These are phyloP conservation scores for Pocillopora damicornis DNA, from an alignment of 64 coral and sea anemone genomes.

Conservation along the genomic window DNA sequence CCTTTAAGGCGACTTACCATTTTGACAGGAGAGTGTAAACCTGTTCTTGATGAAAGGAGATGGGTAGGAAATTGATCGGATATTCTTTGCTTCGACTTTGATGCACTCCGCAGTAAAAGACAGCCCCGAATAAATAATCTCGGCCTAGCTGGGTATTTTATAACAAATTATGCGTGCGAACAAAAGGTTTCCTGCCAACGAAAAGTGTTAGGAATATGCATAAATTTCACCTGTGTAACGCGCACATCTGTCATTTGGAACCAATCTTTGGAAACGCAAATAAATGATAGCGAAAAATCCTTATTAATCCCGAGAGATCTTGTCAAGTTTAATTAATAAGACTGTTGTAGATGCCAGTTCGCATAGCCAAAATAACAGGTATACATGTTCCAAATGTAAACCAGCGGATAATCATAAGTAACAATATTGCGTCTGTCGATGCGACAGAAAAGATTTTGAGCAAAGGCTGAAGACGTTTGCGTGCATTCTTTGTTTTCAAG, in stretches of 20 bases:
- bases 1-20: background rate
- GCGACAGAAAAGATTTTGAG: no score
- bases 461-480: no score
- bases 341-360: background rate
- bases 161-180: slow-evolving; percentile 28
- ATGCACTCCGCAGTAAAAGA: background rate
- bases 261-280: slow-evolving; percentile 10
- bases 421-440: no score
- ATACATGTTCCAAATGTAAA: background rate
- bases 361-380: background rate
- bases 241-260: slow-evolving; percentile 12
- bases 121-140: background rate
- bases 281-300: background rate
- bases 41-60: background rate
- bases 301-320: slow-evolving; percentile 13
- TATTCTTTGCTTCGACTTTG: background rate
- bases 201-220: slow-evolving; percentile 3
- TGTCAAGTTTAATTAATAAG: slow-evolving; percentile 7
- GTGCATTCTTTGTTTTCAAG: no score
- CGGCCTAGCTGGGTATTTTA: background rate
- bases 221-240: slow-evolving; percentile 11
- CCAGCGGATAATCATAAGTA: no score
- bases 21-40: background rate
- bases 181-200: slow-evolving; percentile 1
- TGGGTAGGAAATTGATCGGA: background rate